These are phyloP conservation scores for Drosophila meridionalis DNA, from an alignment of 2,888 invertebrate genomes.

Conservation along the genomic window DNA sequence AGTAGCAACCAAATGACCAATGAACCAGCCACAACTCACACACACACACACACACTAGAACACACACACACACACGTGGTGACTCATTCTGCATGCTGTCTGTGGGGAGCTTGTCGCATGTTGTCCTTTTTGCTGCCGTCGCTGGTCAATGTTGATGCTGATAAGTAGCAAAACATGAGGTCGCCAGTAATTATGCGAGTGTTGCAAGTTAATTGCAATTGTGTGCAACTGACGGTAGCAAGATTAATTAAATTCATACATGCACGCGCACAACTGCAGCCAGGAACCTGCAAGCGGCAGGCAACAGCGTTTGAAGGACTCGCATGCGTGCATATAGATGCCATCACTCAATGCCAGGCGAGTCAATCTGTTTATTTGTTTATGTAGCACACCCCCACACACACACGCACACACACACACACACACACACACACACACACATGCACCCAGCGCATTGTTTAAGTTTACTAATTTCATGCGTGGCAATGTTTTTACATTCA, in stretches of 20 bases:
- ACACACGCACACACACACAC: slow-evolving; percentile 7
- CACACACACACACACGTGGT: slow-evolving; percentile 15
- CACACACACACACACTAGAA: slow-evolving; percentile 2
- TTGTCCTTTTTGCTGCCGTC: slow-evolving; percentile 26
- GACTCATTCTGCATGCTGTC: slow-evolving; percentile 60
- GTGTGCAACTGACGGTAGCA: slow-evolving; percentile 83
- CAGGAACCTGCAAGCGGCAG: slow-evolving; percentile 9
- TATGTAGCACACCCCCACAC: slow-evolving; percentile 28
- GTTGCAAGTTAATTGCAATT: slow-evolving; percentile 84
- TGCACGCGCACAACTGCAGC: slow-evolving; percentile 33
- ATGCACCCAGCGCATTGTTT: slow-evolving; percentile 42
- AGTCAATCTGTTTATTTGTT: slow-evolving; percentile 76
- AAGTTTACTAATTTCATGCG: slow-evolving; percentile 70
- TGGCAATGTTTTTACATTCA: slow-evolving; percentile 38
- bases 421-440: slow-evolving; percentile 4
- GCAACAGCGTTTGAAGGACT: slow-evolving; percentile 17
- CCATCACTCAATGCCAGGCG: slow-evolving; percentile 53
- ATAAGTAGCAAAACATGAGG: slow-evolving; percentile 83
- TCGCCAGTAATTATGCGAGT: slow-evolving; percentile 82
- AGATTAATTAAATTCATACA: slow-evolving; percentile 83
- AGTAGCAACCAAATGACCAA: slow-evolving; percentile 75
- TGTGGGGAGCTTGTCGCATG: slow-evolving; percentile 49
- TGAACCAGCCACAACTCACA: slow-evolving; percentile 68
- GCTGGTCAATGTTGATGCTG: slow-evolving; percentile 77
- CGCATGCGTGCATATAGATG: slow-evolving; percentile 4